These are phyloP conservation scores for Cabera pusaria DNA, from an alignment of 2,888 invertebrate genomes.

Conservation along the genomic window DNA sequence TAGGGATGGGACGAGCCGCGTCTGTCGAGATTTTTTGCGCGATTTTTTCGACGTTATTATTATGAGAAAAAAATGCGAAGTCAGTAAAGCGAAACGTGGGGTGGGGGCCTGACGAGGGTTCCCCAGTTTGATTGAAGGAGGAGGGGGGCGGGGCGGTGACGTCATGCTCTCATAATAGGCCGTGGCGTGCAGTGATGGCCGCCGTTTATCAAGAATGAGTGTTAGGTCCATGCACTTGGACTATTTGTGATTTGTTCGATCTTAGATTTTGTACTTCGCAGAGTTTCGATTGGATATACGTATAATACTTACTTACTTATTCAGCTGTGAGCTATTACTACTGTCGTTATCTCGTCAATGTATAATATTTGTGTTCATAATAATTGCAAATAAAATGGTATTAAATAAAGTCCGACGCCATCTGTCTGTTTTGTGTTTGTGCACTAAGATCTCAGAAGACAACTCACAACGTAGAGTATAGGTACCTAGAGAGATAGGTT, in stretches of 20 bases:
- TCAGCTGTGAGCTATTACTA: too few species aligned
- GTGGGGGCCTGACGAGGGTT: constrained; percentile 82
- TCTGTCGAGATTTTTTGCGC: constrained; percentile 81
- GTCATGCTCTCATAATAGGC: constrained; percentile 83
- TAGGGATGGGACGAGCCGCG: constrained; percentile 72
- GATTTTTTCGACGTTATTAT: constrained; percentile 83
- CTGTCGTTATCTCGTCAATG: too few species aligned
- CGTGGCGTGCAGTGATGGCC: constrained; percentile 81
- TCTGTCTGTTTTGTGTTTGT: too few species aligned
- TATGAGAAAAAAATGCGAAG: constrained; percentile 82
- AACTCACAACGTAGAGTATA: too few species aligned
- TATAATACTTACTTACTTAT: too few species aligned
- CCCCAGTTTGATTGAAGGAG: constrained; percentile 81
- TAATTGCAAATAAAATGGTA: too few species aligned
- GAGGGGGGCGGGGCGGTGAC: constrained; percentile 82
- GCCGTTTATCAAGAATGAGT: constrained; percentile 76
- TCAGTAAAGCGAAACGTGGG: constrained; percentile 80
- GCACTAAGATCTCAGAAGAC: too few species aligned
- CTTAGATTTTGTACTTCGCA: too few species aligned
- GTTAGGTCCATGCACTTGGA: constrained; percentile 70
- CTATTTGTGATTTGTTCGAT: constrained; percentile 46
- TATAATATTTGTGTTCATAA: too few species aligned
- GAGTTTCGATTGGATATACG: too few species aligned
- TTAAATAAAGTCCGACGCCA: too few species aligned
- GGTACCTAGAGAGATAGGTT: too few species aligned